Percentiles rank a stretch among this genome's conserved stretches.
phyloP scores from a whole-genome alignment of 2,113 vertebrate genomes.

The Cryptoleucopteryx plumbea region DNA sequence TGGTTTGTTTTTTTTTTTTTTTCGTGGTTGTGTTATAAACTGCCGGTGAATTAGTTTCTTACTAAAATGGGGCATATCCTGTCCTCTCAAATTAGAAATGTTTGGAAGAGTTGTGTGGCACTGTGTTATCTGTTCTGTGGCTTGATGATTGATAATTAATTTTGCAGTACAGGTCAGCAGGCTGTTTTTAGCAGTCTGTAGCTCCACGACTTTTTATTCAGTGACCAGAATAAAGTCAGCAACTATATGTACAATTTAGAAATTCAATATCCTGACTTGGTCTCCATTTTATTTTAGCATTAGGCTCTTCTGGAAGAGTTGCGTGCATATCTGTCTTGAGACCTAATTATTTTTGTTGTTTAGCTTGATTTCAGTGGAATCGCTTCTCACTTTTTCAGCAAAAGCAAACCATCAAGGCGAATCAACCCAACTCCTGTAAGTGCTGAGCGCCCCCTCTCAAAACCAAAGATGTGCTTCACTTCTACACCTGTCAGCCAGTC shows the following conservation, averaged over 20 bases:
- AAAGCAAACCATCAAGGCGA: conserved; percentile 88
- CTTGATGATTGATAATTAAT: not conserved
- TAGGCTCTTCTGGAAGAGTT: not conserved
- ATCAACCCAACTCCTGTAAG: conserved; percentile 98
- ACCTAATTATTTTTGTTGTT: not conserved
- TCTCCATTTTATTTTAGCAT: not conserved
- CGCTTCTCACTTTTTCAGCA: conserved; percentile 63
- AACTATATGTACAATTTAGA: not conserved
- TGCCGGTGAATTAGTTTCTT: not conserved
- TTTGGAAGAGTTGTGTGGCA: not conserved
- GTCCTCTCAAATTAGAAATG: not conserved
- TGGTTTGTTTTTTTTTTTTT: too few relatives aligned
- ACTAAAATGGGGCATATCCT: not conserved
- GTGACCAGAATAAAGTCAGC: not conserved
- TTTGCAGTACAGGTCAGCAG: not conserved
- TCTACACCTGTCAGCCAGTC: conserved; percentile 86
- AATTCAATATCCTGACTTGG: not conserved
- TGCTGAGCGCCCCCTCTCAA: conserved; percentile 85
- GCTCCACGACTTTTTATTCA: not conserved
- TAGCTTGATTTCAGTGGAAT: not conserved
- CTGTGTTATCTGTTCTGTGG: not conserved
- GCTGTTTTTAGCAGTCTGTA: not conserved
- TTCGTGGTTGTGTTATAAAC: not conserved
- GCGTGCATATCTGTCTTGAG: not conserved
- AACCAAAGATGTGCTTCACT: conserved; percentile 95